Percentiles rank a stretch among this genome's conserved stretches.
Evolutionary conservation across 2,888 invertebrate species (phyloP).

Genomic region (Cheilosia soror): DNA sequence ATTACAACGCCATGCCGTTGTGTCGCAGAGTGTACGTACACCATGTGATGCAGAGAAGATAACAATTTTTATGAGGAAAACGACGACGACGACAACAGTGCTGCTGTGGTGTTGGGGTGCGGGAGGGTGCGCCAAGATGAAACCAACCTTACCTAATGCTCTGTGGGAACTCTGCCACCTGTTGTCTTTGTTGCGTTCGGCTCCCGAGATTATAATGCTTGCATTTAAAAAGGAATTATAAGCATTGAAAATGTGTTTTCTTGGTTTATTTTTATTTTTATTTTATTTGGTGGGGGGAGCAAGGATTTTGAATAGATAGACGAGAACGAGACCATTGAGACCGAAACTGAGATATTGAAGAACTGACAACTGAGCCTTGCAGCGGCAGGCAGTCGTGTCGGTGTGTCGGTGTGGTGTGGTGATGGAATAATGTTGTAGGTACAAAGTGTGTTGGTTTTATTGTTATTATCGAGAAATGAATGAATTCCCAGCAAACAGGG

Average conservation of each 20-base stretch:
- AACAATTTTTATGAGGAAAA: conserved; percentile 65
- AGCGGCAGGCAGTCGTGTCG: background rate
- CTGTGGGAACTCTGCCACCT: conserved; percentile 73
- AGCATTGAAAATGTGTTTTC: conserved; percentile 70
- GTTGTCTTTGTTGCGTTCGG: conserved; percentile 71
- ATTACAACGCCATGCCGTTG: conserved; percentile 45
- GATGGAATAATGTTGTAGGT: background rate
- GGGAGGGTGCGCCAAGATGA: background rate
- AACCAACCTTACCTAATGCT: conserved; percentile 69
- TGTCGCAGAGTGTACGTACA: conserved; percentile 44
- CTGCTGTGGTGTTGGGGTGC: background rate
- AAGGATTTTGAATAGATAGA: conserved; percentile 48
- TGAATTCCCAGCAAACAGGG: conserved; percentile 13
- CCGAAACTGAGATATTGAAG: background rate
- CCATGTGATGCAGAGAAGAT: conserved; percentile 65
- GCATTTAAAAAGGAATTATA: conserved; percentile 76
- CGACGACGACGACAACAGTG: background rate
- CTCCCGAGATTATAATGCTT: conserved; percentile 73
- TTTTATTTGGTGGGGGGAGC: conserved; percentile 19
- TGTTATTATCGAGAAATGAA: conserved; percentile 17
- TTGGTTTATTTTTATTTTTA: conserved; percentile 15
- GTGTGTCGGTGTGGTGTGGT: background rate
- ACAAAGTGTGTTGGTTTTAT: background rate
- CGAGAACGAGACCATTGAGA: background rate
- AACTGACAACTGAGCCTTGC: background rate